A percentile compares a stretch with the other conserved stretches of the same genome.
These are phyloP conservation scores for Channallabes apus DNA, from an alignment of 2,797 vertebrate genomes.

Conservation along the genomic window DNA sequence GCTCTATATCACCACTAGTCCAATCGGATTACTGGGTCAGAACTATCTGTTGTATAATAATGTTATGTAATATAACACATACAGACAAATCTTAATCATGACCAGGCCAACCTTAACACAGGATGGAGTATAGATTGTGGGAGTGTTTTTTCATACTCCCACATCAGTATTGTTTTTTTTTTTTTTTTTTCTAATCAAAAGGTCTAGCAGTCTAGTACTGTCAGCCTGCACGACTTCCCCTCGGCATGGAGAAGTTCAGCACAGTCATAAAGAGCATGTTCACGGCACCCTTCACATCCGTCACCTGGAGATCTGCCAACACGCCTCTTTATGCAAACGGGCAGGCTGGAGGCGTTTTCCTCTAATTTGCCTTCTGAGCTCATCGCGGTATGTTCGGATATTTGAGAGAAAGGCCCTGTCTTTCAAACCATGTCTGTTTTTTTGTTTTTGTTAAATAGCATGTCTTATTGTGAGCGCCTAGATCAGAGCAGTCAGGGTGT, in stretches of 20 bases:
- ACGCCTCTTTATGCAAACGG: slow-evolving; percentile 43
- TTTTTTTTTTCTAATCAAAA: neutral
- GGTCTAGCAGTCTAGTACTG: neutral
- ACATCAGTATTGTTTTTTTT: neutral
- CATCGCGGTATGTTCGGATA: slow-evolving; percentile 18
- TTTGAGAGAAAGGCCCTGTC: neutral
- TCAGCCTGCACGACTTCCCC: slow-evolving; percentile 1
- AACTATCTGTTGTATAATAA: too few species aligned
- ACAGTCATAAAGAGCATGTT: neutral
- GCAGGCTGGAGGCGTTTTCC: slow-evolving; percentile 26
- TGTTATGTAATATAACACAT: too few species aligned
- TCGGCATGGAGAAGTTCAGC: slow-evolving; percentile 1
- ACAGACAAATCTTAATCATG: neutral
- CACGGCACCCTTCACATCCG: neutral
- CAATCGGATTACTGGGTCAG: too few species aligned
- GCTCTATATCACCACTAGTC: too few species aligned
- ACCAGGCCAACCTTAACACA: neutral
- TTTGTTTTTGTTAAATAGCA: neutral
- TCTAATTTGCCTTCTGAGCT: slow-evolving; percentile 45
- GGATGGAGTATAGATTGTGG: too few species aligned
- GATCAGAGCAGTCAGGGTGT: neutral
- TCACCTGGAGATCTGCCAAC: slow-evolving; percentile 7
- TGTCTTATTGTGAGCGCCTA: neutral
- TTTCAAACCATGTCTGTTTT: neutral
- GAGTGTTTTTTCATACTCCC: too few species aligned